Conservation (phyloP, 2,888 invertebrate genomes). For the Lochmaea capreae region DNA sequence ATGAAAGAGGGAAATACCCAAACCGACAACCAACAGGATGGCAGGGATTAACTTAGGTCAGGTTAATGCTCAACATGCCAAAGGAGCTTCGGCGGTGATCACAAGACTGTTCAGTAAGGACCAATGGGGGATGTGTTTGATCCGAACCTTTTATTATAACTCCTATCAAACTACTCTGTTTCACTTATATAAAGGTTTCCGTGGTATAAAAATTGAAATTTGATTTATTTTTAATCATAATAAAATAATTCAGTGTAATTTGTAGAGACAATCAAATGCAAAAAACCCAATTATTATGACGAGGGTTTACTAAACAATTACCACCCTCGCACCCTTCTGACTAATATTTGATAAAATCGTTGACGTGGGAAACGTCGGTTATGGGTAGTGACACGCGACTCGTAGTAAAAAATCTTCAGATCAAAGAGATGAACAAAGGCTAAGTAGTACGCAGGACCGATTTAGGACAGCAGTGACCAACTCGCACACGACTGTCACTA, state of each 20-base stretch:
- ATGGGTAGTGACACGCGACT: constrained; percentile 54
- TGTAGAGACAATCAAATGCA: neutral
- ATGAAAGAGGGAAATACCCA: too few species aligned
- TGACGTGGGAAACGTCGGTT: constrained; percentile 53
- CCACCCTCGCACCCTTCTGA: constrained; percentile 17
- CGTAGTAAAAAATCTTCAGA: constrained; percentile 19
- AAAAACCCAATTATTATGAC: constrained; percentile 1
- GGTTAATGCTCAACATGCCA: too few species aligned
- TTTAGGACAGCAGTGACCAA: neutral
- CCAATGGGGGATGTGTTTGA: too few species aligned
- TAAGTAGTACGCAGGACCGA: constrained; percentile 11
- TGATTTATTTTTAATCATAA: too few species aligned
- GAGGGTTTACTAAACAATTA: constrained; percentile 6
- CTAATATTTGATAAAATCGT: constrained; percentile 35
- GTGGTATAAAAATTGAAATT: too few species aligned
- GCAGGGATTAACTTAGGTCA: too few species aligned
- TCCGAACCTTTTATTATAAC: too few species aligned
- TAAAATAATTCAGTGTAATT: neutral
- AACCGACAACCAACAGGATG: too few species aligned
- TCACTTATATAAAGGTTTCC: too few species aligned
- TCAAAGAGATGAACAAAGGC: constrained; percentile 6
- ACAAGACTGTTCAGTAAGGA: too few species aligned
- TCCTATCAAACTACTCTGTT: too few species aligned
- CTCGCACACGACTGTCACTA: neutral
- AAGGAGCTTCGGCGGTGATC: too few species aligned